Conservation (phyloP, 2,888 invertebrate genomes). For the Caenorhabditis panamensis region DNA sequence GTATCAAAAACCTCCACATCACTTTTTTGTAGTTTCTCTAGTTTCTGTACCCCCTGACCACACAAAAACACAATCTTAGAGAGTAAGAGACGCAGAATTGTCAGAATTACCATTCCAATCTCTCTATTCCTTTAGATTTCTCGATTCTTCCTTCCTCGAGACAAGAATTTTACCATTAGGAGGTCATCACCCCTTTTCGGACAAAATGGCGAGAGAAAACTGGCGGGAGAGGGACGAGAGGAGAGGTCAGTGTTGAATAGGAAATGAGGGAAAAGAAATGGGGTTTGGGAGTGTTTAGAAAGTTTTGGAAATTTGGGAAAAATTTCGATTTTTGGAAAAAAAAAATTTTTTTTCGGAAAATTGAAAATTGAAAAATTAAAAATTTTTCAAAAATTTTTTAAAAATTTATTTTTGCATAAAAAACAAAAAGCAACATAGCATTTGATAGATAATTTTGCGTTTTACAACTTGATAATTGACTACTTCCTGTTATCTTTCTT, state of each 20-base stretch:
- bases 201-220: conserved; percentile 22
- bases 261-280: background rate
- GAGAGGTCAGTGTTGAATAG: conserved; percentile 16
- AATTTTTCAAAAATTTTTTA: no score
- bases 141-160: no score
- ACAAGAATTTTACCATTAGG: conserved; percentile 15
- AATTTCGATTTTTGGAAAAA: background rate
- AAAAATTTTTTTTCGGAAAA: no score
- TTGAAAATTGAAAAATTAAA: no score
- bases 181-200: conserved; percentile 51
- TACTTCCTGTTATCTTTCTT: no score
- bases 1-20: no score
- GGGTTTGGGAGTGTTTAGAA: background rate
- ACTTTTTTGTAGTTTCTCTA: conserved; percentile 17
- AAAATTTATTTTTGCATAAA: no score
- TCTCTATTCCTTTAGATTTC: background rate
- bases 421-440: no score
- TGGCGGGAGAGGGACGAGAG: conserved; percentile 24
- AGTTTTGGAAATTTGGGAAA: background rate
- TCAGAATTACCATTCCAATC: no score
- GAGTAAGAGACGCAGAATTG: background rate
- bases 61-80: background rate
- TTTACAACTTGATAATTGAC: no score
- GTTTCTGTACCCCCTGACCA: no score
- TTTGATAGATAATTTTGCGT: no score